Conservation (phyloP, 2,797 vertebrate genomes). For the Micrastur ruficollis region DNA sequence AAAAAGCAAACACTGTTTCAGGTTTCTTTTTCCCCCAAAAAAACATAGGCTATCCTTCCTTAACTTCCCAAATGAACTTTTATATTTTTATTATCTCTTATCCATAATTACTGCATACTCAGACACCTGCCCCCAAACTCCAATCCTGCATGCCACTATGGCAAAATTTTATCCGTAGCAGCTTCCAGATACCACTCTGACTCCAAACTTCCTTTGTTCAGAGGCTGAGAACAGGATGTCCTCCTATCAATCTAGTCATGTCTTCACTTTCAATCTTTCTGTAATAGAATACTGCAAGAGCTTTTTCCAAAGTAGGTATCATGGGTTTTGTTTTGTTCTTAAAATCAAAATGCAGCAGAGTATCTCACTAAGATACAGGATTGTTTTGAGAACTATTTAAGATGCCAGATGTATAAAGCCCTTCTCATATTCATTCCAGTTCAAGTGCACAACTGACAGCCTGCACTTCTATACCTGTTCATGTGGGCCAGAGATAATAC, state of each 20-base stretch:
- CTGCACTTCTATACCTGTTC: neutral
- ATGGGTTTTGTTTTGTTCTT: neutral
- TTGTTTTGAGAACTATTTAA: neutral
- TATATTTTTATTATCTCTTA: neutral
- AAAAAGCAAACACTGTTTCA: neutral
- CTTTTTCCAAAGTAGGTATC: neutral
- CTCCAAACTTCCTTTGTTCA: neutral
- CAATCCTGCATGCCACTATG: neutral
- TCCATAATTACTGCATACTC: neutral
- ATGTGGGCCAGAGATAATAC: neutral
- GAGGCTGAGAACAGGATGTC: neutral
- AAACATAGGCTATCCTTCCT: neutral
- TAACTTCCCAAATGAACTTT: neutral
- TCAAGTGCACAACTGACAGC: neutral
- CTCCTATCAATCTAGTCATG: neutral
- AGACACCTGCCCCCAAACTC: neutral
- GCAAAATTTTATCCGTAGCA: neutral
- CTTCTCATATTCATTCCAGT: neutral
- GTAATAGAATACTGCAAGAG: neutral
- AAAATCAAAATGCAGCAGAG: neutral
- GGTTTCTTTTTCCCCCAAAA: neutral
- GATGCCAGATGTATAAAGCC: neutral
- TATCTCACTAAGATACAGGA: neutral
- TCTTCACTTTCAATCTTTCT: neutral
- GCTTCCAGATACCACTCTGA: neutral